Base-by-base conservation (phyloP, 2,113 vertebrate genomes). In the Chaenocephalus aceratus region DNA sequence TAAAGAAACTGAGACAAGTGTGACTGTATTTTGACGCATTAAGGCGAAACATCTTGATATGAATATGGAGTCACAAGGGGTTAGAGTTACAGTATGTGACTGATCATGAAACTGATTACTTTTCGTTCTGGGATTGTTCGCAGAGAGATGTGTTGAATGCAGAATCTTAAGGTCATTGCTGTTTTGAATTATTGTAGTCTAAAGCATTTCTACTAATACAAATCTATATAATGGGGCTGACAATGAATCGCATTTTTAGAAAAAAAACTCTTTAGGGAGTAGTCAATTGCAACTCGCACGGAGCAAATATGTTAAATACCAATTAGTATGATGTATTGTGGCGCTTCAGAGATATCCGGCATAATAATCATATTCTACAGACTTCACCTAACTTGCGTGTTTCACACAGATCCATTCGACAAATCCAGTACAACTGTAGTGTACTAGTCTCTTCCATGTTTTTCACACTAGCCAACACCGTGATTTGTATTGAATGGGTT, bases 1-100 rank as follows among this genome's bases (percentile, higher is more conserved):
- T 45, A 41, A 74, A 83, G 76, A 84, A 90, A 81, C 13, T 45
- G 62, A 80, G 64, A 73, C 21, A 14, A 23, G 72, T 72, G 59
- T 65, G 58, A 67, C 74, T 67, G 26, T 72, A 49, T 72, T 53
- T 26, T 54, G 77, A 51, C 23, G 60, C 0, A 30, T 53, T 12
- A 3, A 48, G 46, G 13, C 8, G 6, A 75, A 65, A 77, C 63
- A 23, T 26, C 7, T 15, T 15, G 11, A 76, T 59, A 11, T 18
- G 51, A 75, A 10, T 70, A 6, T 10, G 11, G 60, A 63, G n/a
- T 72, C 45, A 7, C 56, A 11, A 11, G 14, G 21, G 10, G 41
- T 61, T 58, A 53, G 3, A 16, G 21, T 63, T 74, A 26, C 26
- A 64, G 18, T 18, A 46, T 36, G 21, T 2, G 3, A 18, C 23